Base-by-base conservation (phyloP, 2,888 invertebrate genomes). In the Lomographa bimaculata region DNA sequence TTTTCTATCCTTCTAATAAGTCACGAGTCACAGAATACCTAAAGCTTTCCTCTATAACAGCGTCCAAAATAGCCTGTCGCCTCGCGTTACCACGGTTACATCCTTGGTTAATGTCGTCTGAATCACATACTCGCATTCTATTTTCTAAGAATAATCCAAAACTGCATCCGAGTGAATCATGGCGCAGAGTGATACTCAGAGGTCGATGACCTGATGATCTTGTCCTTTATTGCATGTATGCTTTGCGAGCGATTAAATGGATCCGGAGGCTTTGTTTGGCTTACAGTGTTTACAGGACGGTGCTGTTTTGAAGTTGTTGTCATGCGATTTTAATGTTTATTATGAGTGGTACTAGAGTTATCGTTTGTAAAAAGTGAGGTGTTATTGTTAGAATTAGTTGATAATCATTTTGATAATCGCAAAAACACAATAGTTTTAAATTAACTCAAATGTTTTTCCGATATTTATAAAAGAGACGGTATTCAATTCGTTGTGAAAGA, bases 141-240 rank as follows among this genome's bases (percentile, higher is more conserved):
- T 79, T 83, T 78, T 72, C 84, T 84, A 82, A 84, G 81, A 83
- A 85, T 85, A 85, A 69, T 79, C 68, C 74, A 80, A 82, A 86
- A 85, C 80, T 85, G 85, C 85, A 86, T 68, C 64, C 55, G 67
- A 65, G 67, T 83, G 82, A 81, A 73, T 79, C 83, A 80, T 66
- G 64, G 66, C 57, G 63, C 63, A 68, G 14, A 71, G 65, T 68
- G 61, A 71, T 69, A 65, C 64, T 19, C 23, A 60, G 47, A 62
- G 83, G 74, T 62, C 79, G 56, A 67, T 67, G 84, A 81, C 79
- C 82, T 55, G 55, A 62, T 75, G 78, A 79, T 80, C 71, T 75
- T 73, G 65, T 49, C 59, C 29, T 57, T 57, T 57, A 58, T 42
- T 57, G 54, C 51, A 34, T 41, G 34, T 14, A 18, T 48, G 48